A percentile compares a stretch with the other conserved stretches of the same genome.
phyloP scores from a whole-genome alignment of 2,888 invertebrate genomes.

The Hecatera dysodea region DNA sequence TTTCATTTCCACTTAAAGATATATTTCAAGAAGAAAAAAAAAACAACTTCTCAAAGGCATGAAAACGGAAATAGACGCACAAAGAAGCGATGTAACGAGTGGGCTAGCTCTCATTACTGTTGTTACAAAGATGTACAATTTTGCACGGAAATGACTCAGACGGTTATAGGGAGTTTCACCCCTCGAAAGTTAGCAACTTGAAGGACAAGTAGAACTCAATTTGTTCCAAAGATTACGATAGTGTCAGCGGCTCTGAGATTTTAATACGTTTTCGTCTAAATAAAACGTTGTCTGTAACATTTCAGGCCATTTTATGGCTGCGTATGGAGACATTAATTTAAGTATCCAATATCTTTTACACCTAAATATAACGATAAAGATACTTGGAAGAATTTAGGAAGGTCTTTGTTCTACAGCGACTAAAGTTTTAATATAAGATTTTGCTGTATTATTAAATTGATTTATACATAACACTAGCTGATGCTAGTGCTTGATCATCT shows the following conservation, averaged over 20 bases:
- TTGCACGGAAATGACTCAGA: conserved; percentile 56
- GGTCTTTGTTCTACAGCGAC: not conserved
- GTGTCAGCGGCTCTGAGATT: conserved; percentile 34
- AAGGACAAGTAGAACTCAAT: conserved; percentile 28
- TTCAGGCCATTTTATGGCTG: conserved; percentile 9
- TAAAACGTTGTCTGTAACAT: conserved; percentile 20
- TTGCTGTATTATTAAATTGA: too few relatives aligned
- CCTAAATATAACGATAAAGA: conserved; percentile 3
- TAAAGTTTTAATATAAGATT: not conserved
- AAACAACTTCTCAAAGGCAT: conserved; percentile 59
- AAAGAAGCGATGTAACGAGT: conserved; percentile 67
- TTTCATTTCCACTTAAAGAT: conserved; percentile 51
- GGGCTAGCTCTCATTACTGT: conserved; percentile 65
- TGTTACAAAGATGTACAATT: conserved; percentile 64
- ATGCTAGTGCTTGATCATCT: too few relatives aligned
- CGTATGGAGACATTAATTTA: conserved; percentile 33
- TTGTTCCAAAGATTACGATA: conserved; percentile 32
- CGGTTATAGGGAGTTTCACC: conserved; percentile 33
- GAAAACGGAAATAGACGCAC: conserved; percentile 67
- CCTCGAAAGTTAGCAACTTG: conserved; percentile 40
- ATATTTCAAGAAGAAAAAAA: conserved; percentile 50
- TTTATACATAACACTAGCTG: too few relatives aligned
- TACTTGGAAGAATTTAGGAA: not conserved
- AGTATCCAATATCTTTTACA: conserved; percentile 30
- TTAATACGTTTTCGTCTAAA: conserved; percentile 39